These are phyloP conservation scores for Heliocidaris tuberculata DNA, from an alignment of 35 echinoderm and acorn worm genomes.

Conservation along the genomic window DNA sequence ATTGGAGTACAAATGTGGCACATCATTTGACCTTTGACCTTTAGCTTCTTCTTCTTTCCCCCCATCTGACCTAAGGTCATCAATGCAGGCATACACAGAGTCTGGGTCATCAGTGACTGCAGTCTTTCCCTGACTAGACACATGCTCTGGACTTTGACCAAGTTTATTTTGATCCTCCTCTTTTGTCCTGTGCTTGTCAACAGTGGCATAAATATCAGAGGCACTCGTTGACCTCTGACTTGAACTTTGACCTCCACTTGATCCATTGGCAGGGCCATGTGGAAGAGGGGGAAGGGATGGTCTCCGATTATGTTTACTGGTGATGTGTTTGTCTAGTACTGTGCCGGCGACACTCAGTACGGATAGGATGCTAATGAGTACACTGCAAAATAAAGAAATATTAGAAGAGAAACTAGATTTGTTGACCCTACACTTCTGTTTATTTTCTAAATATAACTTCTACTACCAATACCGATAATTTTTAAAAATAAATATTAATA, in stretches of 20 bases:
- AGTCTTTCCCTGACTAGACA: too few relatives aligned
- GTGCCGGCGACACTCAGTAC: background rate
- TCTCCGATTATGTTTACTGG: background rate
- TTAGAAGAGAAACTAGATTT: too few relatives aligned
- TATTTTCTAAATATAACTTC: too few relatives aligned
- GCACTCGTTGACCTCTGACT: background rate
- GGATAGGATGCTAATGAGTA: background rate
- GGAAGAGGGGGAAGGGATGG: background rate
- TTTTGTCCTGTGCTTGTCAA: background rate
- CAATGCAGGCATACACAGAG: background rate
- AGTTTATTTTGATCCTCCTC: background rate
- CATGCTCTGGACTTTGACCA: too few relatives aligned
- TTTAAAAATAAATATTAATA: too few relatives aligned
- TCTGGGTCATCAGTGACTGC: background rate
- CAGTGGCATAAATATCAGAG: background rate
- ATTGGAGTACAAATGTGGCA: background rate
- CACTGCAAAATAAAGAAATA: background rate
- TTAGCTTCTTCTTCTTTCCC: background rate
- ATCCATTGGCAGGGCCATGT: background rate
- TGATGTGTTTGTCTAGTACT: constrained; percentile 2
- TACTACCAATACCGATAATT: too few relatives aligned
- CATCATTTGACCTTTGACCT: background rate
- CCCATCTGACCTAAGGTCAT: background rate
- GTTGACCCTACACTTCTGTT: too few relatives aligned
- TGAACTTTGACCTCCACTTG: background rate